Evolutionary conservation across 2,113 vertebrate species (phyloP).

Genomic region (Sceloporus undulatus): DNA sequence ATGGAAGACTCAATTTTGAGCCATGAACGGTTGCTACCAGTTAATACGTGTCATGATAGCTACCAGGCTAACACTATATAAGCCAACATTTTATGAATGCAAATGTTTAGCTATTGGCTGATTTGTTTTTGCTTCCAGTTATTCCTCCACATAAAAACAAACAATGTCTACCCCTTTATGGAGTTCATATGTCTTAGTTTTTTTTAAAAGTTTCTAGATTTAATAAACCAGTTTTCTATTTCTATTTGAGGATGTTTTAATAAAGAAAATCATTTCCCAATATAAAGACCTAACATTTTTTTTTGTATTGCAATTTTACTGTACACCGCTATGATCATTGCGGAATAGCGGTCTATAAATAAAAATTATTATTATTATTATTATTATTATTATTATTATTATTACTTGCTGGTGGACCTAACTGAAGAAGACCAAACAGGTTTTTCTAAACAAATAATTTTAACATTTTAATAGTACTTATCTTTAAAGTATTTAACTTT

Average conservation of each 20-base stretch:
- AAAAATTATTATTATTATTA: too few species aligned
- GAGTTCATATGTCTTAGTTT: too few species aligned
- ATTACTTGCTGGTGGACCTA: background rate
- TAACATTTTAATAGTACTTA: background rate
- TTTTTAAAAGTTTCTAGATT: background rate
- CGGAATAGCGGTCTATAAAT: too few species aligned
- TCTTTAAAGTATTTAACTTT: constrained; percentile 29
- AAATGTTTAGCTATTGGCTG: constrained; percentile 5
- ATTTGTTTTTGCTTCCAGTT: background rate
- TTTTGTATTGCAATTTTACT: too few species aligned
- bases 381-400: too few species aligned
- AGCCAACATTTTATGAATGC: background rate
- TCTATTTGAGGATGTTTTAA: background rate
- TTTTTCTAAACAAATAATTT: constrained; percentile 2
- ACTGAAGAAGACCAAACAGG: background rate
- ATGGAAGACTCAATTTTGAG: background rate
- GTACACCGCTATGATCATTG: too few species aligned
- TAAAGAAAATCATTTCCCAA: background rate
- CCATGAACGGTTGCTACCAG: background rate
- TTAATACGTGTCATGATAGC: background rate
- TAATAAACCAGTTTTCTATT: background rate
- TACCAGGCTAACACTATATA: background rate
- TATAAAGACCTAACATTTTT: background rate
- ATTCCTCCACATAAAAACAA: background rate
- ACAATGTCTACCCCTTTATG: background rate